These are phyloP conservation scores for Argyresthia albistria DNA, from an alignment of 2,888 invertebrate genomes.

Conservation along the genomic window DNA sequence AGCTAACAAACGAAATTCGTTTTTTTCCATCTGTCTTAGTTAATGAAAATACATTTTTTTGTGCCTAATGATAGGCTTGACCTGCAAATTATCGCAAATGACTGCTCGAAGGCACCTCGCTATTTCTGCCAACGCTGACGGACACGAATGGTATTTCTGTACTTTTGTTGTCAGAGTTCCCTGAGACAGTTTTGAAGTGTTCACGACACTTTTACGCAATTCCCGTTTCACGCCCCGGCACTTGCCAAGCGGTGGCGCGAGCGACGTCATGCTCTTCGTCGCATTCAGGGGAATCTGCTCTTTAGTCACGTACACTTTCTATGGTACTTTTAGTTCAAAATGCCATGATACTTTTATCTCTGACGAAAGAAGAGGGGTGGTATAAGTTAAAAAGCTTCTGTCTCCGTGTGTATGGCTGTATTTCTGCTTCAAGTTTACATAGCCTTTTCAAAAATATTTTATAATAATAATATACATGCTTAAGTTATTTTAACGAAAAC, in stretches of 20 bases:
- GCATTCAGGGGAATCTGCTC: slow-evolving; percentile 38
- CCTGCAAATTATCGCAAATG: slow-evolving; percentile 5
- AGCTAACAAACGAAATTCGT: no score
- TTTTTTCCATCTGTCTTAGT: no score
- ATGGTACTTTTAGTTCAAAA: no score
- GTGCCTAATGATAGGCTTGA: slow-evolving; percentile 2
- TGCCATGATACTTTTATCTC: no score
- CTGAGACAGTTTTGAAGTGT: slow-evolving; percentile 45
- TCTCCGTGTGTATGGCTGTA: no score
- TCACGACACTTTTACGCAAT: slow-evolving; percentile 65
- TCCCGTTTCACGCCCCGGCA: slow-evolving; percentile 54
- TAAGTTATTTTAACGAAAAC: no score
- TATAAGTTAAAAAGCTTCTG: no score
- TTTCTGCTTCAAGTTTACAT: no score
- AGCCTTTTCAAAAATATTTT: no score
- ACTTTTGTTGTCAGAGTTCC: slow-evolving; percentile 47
- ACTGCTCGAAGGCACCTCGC: slow-evolving; percentile 24
- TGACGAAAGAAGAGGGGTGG: no score
- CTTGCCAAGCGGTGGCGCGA: slow-evolving; percentile 60
- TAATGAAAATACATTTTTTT: not conserved
- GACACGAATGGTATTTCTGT: slow-evolving; percentile 55
- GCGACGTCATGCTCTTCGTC: slow-evolving; percentile 33
- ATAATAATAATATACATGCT: no score
- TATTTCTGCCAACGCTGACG: slow-evolving; percentile 46
- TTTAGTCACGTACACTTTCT: slow-evolving; percentile 1